Evolutionary conservation across 2,888 invertebrate species (phyloP).

Genomic region (Galerucella calmariensis): DNA sequence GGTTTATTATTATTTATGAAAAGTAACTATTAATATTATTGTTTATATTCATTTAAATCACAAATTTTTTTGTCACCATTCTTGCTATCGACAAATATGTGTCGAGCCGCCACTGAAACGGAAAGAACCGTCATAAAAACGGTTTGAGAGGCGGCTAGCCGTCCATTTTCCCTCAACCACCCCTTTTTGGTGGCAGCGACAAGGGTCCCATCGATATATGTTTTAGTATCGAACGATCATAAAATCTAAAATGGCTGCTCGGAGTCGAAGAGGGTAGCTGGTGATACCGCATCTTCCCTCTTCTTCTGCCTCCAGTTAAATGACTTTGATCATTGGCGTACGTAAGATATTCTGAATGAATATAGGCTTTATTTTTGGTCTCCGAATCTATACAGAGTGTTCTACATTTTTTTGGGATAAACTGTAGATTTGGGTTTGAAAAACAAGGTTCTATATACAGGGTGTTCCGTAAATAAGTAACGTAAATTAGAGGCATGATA

Average conservation of each 20-base stretch:
- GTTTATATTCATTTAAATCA: no score
- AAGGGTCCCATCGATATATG: constrained; percentile 57
- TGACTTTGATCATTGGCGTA: constrained; percentile 31
- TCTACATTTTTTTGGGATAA: no score
- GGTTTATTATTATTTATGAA: no score
- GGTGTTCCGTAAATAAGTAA: no score
- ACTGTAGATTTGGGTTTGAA: no score
- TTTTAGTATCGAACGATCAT: constrained; percentile 66
- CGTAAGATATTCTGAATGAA: not conserved
- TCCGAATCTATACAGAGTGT: no score
- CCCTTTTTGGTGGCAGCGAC: constrained; percentile 46
- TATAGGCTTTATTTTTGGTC: no score
- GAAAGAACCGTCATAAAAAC: constrained; percentile 32
- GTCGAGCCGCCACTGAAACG: constrained; percentile 5
- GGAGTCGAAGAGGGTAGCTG: constrained; percentile 44
- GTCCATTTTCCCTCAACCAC: constrained; percentile 8
- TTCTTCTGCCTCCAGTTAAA: constrained; percentile 36
- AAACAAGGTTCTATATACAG: not conserved
- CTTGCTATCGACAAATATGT: not conserved
- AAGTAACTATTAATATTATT: no score
- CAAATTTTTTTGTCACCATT: not conserved
- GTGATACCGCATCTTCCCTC: constrained; percentile 45
- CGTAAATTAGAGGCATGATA: no score
- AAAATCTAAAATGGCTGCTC: constrained; percentile 66
- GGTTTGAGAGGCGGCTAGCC: constrained; percentile 25